Evolutionary conservation across 2,113 vertebrate genomes (phyloP), one percentile per base, ranked within the genome.

Genomic region (Regulus satrapa): DNA sequence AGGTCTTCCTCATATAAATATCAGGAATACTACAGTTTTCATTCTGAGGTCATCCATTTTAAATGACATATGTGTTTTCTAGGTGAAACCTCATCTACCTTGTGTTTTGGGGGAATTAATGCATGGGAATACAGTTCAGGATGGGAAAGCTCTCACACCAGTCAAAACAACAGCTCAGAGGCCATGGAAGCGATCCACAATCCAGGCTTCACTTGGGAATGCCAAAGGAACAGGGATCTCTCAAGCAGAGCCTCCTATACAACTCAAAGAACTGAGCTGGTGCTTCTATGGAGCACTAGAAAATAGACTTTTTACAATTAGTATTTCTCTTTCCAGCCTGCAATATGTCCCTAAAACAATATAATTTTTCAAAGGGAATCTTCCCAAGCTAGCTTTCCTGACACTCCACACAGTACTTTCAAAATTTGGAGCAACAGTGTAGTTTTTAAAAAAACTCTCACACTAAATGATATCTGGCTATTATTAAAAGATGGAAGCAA

Each of bases 401-500:
- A 63, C 12, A 32, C 18, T 82, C 73, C 58, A 49, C 8, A 41
- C 6, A 7, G 5, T 29, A 61, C 68, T 84, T 62, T 55, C 45
- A 48, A 3, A 41, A 36, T 54, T 63, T 32, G 45, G 2, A 82
- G 28, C 11, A 71, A 15, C 1, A 67, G 19, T 7, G 1, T 13
- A 4, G 29, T 29, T 75, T 75, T 34, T 5, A 45, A 8, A 28
- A 56, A 66, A 6, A 58, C 9, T 66, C 28, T 62, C 46, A 14
- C 2, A 6, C 19, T 51, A 38, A 59, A 7, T 18, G 56, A 21
- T 24, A 56, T n/a, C 61, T 4, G 3, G 6, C 28, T 40, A n/a
- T 48, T 67, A 96, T 54, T 85, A 88, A 88, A 68, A 89, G 56
- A 84, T 28, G 34, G 87, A 88, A 89, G 38, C 12, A 59, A 88